These are phyloP conservation scores for Menidia beryllina DNA, from an alignment of 2,113 vertebrate species.

Conservation along the genomic window DNA sequence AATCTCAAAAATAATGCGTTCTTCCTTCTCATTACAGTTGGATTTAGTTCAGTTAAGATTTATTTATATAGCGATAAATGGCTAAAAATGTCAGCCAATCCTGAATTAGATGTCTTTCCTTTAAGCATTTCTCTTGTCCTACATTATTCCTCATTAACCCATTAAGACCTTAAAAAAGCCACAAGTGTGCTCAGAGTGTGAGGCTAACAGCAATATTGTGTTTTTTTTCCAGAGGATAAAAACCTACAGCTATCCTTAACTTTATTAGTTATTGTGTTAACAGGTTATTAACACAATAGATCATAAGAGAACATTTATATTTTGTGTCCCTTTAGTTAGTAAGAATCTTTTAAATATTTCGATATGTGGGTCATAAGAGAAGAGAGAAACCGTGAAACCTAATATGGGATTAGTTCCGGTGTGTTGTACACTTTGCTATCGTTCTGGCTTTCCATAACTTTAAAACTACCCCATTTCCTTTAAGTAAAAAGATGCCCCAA, in stretches of 20 bases:
- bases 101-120: neutral
- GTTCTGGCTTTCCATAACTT: neutral
- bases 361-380: slow-evolving; percentile 34
- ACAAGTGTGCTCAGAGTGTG: neutral
- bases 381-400: slow-evolving; percentile 28
- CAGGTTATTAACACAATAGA: no score
- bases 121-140: neutral
- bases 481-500: no score
- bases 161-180: neutral
- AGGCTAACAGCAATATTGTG: neutral
- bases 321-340: slow-evolving; percentile 6
- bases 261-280: no score
- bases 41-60: neutral
- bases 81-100: no score
- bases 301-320: neutral
- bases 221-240: neutral
- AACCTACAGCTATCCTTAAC: no score
- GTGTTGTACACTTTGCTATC: neutral
- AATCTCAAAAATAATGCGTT: neutral
- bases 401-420: slow-evolving; percentile 24
- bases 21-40: neutral
- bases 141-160: neutral
- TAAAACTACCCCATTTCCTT: neutral
- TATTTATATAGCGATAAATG: no score
- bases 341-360: slow-evolving; percentile 28